Evolutionary conservation across 1,140 invertebrate genomes (phyloP), one percentile per base, ranked within the genome.

Genomic region (Episyrphus balteatus): DNA sequence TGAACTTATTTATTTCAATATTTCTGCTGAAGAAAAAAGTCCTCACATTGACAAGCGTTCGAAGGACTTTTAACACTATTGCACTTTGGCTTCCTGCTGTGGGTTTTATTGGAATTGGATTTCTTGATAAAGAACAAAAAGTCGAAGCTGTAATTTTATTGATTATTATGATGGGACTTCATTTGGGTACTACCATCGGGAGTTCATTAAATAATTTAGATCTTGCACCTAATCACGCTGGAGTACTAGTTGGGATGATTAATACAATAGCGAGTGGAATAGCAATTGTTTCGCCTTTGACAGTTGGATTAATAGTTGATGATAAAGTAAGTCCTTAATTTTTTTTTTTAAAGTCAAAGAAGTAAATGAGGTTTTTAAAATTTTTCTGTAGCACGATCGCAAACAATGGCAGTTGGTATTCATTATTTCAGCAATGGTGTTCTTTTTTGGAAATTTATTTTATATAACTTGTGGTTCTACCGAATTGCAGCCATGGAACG

Each of bases 171-270:
- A 84, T 91, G 12, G 81, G 84, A 0, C 68, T 86, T 2, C 88
- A 89, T 53, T 80, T 85, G 9, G 82, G 83, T 12, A 72, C 79
- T 30, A 84, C 81, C 49, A 79, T 83, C 38, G 88, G 87, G 5
- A 71, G 70, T 44, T 65, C 78, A 49, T 72, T 81, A 11, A 82
- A 82, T 53, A 80, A 83, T 21, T 77, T 86, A 48, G 85, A 88
- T 63, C 72, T 88, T 51, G 77, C 83, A 2, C 84, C 85, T 0
- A 86, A 86, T 57, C 86, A 82, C 61, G 79, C 82, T 2, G 85
- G 86, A 11, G 78, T 80, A 1, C 60, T 89, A 0, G 65, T 67
- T 64, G 65, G 86, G 14, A 71, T 90, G 17, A 82, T 83, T 14
- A 89, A 89, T 64, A 82, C 82, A n/a, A 70, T 78, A 10, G 78